Percentiles rank a stretch among this genome's conserved stretches.
Conservation (phyloP, 1,140 invertebrate genomes). For the Drosophila ironensis region DNA sequence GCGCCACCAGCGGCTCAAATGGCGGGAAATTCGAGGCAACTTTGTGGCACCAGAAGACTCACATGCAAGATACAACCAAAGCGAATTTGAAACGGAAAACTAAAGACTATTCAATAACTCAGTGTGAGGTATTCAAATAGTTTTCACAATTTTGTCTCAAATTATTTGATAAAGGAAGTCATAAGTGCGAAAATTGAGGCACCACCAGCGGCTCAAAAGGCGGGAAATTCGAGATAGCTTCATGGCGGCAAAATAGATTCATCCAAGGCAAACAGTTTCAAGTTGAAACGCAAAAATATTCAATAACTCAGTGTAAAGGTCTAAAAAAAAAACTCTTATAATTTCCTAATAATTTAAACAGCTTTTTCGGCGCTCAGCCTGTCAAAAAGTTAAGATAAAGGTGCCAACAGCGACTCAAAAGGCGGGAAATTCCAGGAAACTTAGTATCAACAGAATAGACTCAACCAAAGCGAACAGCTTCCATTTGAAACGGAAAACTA, state of each 20-base stretch:
- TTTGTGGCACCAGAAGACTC: background rate
- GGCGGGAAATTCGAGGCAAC: slow-evolving; percentile 1
- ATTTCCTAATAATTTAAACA: too few species aligned
- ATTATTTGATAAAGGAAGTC: slow-evolving; percentile 73
- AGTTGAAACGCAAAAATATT: slow-evolving; percentile 8
- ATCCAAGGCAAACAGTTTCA: background rate
- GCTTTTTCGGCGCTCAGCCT: too few species aligned
- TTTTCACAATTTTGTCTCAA: too few species aligned
- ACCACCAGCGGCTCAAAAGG: slow-evolving; percentile 6
- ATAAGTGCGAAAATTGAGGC: slow-evolving; percentile 30
- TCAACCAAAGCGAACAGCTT: too few species aligned
- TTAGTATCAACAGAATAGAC: too few species aligned
- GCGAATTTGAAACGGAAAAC: slow-evolving; percentile 14
- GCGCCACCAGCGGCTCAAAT: slow-evolving; percentile 10
- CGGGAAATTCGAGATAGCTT: slow-evolving; percentile 1
- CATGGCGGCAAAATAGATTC: background rate
- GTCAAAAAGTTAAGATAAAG: too few species aligned
- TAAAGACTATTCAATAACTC: too few species aligned
- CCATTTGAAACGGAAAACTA: too few species aligned
- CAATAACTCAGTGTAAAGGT: too few species aligned
- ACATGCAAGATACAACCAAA: background rate
- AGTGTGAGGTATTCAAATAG: too few species aligned
- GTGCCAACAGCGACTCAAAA: slow-evolving; percentile 7
- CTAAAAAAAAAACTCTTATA: too few species aligned
- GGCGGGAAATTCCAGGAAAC: slow-evolving; percentile 1